These are phyloP conservation scores for Chironomus tentans DNA, from an alignment of 2,888 invertebrate genomes.

Conservation along the genomic window DNA sequence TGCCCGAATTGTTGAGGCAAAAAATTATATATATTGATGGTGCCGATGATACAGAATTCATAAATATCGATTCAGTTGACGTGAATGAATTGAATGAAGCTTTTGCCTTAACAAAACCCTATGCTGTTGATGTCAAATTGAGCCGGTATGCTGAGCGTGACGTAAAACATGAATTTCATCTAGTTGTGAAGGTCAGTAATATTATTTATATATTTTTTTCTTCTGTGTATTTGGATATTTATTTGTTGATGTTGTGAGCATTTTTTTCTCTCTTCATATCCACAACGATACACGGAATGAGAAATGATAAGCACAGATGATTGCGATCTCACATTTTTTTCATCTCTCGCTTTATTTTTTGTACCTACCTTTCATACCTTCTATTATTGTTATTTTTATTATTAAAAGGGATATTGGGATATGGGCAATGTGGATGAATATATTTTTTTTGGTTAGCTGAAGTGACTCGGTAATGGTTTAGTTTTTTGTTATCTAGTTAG, in stretches of 20 bases:
- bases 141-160: constrained; percentile 20
- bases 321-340: not conserved
- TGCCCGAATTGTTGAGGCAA: constrained; percentile 16
- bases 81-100: constrained; percentile 15
- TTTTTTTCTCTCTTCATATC: too few relatives aligned
- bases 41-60: constrained; percentile 14
- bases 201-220: not conserved
- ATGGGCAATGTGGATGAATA: too few relatives aligned
- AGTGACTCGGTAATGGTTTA: too few relatives aligned
- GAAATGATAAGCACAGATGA: not conserved
- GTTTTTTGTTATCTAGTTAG: too few relatives aligned
- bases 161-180: constrained; percentile 16
- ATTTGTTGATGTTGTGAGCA: too few relatives aligned
- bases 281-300: not conserved
- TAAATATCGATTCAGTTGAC: constrained; percentile 9
- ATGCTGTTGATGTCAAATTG: constrained; percentile 14
- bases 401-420: too few relatives aligned
- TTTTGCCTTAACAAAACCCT: constrained; percentile 9
- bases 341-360: not conserved
- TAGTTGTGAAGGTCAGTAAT: constrained; percentile 24
- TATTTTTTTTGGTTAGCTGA: too few relatives aligned
- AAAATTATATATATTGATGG: constrained; percentile 15
- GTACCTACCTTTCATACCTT: not conserved
- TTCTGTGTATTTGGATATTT: not conserved
- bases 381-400: too few relatives aligned